Evolutionary conservation across 2,113 vertebrate genomes (phyloP).

Genomic region (Dicrurus megarhynchus): DNA sequence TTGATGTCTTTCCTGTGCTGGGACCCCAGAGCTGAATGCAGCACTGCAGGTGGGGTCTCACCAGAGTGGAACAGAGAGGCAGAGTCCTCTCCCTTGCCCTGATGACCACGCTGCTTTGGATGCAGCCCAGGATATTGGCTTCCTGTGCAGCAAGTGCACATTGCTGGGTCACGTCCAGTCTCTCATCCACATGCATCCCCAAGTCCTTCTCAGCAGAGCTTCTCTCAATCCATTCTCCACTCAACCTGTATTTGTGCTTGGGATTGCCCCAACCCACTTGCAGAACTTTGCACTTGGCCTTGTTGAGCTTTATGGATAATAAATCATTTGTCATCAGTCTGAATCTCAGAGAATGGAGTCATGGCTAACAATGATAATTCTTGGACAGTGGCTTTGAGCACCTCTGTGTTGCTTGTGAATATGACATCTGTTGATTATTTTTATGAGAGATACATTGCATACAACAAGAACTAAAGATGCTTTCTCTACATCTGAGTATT

Average conservation of each 20-base stretch:
- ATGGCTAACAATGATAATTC: neutral
- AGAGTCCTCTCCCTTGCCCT: neutral
- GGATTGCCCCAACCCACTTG: neutral
- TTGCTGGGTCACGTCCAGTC: neutral
- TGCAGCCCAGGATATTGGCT: neutral
- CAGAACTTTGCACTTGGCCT: neutral
- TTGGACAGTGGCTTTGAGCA: neutral
- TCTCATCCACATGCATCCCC: neutral
- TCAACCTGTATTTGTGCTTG: neutral
- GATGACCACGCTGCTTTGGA: rapidly evolving
- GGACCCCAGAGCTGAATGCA: neutral
- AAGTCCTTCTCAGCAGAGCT: neutral
- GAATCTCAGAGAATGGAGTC: neutral
- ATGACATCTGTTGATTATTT: neutral
- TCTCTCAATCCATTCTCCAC: neutral
- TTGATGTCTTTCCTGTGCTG: neutral
- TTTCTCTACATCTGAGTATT: neutral
- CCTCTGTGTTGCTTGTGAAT: neutral
- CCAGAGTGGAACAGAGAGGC: neutral
- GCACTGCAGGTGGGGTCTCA: neutral
- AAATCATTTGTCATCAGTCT: neutral
- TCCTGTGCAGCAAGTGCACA: neutral
- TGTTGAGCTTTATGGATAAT: neutral
- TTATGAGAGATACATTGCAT: neutral
- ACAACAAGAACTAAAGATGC: neutral